Conservation (phyloP, 2,797 vertebrate genomes). For the Tachyglossus aculeatus region DNA sequence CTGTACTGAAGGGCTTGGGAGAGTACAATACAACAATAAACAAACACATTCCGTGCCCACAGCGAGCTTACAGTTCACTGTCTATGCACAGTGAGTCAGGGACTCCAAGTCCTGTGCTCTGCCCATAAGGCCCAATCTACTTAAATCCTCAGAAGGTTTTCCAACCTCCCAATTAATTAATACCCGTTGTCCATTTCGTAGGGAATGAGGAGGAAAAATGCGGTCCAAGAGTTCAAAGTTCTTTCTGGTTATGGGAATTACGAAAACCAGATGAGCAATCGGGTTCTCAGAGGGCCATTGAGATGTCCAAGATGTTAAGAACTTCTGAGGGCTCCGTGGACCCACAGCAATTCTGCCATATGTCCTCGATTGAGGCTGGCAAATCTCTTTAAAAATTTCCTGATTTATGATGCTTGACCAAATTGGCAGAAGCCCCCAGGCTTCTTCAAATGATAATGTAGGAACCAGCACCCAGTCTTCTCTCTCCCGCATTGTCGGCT, state of each 20-base stretch:
- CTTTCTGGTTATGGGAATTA: not conserved
- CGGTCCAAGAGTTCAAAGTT: not conserved
- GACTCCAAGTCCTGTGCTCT: no score
- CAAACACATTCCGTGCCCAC: no score
- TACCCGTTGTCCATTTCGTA: no score
- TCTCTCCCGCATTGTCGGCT: not conserved
- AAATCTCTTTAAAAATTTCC: constrained; percentile 13
- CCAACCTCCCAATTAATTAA: no score
- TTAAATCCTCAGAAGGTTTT: not conserved
- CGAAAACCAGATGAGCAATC: constrained; percentile 13
- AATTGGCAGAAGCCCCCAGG: not conserved
- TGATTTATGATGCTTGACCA: not conserved
- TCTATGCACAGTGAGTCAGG: no score
- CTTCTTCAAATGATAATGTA: not conserved
- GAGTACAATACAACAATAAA: no score
- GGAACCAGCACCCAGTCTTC: not conserved
- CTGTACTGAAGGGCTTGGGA: no score
- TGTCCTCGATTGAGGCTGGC: constrained; percentile 4
- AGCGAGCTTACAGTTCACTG: no score
- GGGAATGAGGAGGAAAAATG: constrained; percentile 1
- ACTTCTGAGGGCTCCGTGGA: not conserved
- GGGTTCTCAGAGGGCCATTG: not conserved
- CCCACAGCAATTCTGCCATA: not conserved
- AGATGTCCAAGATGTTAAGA: no score
- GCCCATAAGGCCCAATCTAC: constrained; percentile 14